A percentile compares a stretch with the other conserved stretches of the same genome.
Conservation (phyloP, 2,797 vertebrate species). For the Harpagifer antarcticus region DNA sequence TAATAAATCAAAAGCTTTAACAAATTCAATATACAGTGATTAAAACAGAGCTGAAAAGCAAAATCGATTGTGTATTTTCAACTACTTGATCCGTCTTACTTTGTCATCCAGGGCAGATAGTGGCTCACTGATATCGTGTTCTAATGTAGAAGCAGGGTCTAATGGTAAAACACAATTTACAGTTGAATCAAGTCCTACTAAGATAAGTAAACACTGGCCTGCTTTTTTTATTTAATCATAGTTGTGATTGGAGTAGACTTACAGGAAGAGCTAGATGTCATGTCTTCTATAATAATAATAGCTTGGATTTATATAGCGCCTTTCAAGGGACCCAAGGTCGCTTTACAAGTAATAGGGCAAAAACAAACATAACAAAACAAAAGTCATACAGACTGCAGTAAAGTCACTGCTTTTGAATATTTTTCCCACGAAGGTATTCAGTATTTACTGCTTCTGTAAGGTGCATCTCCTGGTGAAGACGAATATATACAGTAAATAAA, state of each 20-base stretch:
- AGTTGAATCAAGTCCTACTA: neutral
- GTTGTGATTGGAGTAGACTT: constrained; percentile 1
- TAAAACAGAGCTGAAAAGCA: neutral
- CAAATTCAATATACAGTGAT: neutral
- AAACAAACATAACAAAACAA: too few relatives aligned
- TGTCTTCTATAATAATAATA: too few relatives aligned
- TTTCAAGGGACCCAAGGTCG: too few relatives aligned
- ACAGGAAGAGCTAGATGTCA: constrained; percentile 34
- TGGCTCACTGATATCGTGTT: neutral
- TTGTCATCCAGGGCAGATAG: constrained; percentile 18
- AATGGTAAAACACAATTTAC: constrained; percentile 3
- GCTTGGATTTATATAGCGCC: too few relatives aligned
- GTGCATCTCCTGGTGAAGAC: neutral
- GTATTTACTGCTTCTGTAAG: neutral
- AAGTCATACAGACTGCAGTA: too few relatives aligned
- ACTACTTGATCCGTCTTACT: constrained; percentile 32
- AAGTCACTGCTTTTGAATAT: neutral
- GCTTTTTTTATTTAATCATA: neutral
- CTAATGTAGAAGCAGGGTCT: constrained; percentile 13
- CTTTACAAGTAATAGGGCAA: too few relatives aligned
- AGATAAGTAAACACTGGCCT: neutral
- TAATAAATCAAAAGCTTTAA: neutral
- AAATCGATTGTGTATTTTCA: neutral
- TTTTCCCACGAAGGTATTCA: neutral
- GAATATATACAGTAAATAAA: neutral